These are phyloP conservation scores for Ophioderma brevispina DNA, from an alignment of 35 echinoderm and acorn worm genomes.

Conservation along the genomic window DNA sequence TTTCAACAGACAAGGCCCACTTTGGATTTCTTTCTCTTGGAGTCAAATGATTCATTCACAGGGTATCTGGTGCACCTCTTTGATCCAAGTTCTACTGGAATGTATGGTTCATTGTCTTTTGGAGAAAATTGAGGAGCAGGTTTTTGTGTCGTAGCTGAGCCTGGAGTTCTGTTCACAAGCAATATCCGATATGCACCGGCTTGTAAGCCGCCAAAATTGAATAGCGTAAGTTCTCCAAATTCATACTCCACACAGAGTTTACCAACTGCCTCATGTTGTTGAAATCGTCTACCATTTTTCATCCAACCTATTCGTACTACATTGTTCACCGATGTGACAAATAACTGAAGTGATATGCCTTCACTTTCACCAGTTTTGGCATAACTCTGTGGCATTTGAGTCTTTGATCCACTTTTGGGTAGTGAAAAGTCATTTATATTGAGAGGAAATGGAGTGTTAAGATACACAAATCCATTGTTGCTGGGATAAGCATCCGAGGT, in stretches of 20 bases:
- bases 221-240: background rate
- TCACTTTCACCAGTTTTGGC: background rate
- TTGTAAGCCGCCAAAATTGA: background rate
- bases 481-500: background rate
- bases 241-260: background rate
- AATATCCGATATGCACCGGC: background rate
- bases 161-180: background rate
- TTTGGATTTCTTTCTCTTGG: background rate
- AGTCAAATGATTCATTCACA: background rate
- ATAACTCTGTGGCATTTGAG: background rate
- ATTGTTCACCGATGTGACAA: background rate
- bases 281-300: background rate
- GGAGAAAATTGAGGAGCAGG: background rate
- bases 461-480: background rate
- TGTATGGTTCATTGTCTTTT: background rate
- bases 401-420: background rate
- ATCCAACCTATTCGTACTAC: background rate
- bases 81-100: background rate
- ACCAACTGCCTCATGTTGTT: background rate
- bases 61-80: background rate
- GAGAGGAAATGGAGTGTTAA: background rate
- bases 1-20: too few relatives aligned
- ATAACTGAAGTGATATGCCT: background rate
- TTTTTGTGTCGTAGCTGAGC: too few relatives aligned
- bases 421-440: background rate